These are phyloP conservation scores for Periphyllus acericola DNA, from an alignment of 2,888 invertebrate species.

Conservation along the genomic window DNA sequence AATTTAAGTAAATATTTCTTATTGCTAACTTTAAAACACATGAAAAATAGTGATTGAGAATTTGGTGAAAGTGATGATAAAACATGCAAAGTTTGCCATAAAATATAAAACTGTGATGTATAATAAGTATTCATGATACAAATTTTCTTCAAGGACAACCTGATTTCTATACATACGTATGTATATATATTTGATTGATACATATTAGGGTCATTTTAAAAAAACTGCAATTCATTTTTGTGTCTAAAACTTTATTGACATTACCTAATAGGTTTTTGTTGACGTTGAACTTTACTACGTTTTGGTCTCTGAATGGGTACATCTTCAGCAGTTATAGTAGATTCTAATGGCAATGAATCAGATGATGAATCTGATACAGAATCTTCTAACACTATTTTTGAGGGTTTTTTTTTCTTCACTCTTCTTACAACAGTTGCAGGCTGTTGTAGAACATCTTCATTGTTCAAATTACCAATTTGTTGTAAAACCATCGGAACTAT, in stretches of 20 bases:
- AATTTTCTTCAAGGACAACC: not conserved
- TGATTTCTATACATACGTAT: not conserved
- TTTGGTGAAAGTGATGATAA: not conserved
- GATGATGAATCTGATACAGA: not conserved
- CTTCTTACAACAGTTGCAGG: not conserved
- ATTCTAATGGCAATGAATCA: not conserved
- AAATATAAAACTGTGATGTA: not conserved
- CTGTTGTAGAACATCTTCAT: conserved; percentile 2
- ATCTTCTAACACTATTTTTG: not conserved
- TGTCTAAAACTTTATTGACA: not conserved
- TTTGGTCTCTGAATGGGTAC: conserved; percentile 21
- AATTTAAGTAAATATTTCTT: not conserved
- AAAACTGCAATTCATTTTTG: not conserved
- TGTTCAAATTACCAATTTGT: conserved; percentile 6
- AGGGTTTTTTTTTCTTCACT: not conserved
- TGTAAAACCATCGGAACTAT: conserved; percentile 7
- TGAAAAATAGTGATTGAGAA: conserved; percentile 7
- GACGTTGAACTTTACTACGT: conserved; percentile 29
- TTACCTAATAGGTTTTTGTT: not conserved
- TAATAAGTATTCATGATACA: not conserved
- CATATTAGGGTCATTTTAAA: not conserved
- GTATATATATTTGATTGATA: not conserved
- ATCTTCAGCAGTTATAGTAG: not conserved
- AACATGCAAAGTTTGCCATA: not conserved
- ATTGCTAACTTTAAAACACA: not conserved